Base-by-base conservation (phyloP, 2,113 vertebrate genomes). In the Todiramphus saurophagus region DNA sequence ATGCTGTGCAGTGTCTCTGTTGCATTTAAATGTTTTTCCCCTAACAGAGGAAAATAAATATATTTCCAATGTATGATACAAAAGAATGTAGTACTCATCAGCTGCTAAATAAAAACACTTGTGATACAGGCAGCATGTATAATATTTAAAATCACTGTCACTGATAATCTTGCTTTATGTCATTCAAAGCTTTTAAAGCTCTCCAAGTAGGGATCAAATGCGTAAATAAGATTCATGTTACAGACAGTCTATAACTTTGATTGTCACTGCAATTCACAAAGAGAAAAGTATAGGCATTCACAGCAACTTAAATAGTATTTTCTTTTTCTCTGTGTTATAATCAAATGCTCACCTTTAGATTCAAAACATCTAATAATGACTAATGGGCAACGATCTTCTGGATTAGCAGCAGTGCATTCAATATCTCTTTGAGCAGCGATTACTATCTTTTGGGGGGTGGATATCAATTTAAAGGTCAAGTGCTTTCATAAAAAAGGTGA, bases 381-480 rank as follows among this genome's bases (percentile, higher is more conserved):
- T 96, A 95, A 96, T 91, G 93, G 94, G 81, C 69, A 67, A 63
- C 80, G 86, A 88, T 96, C 93, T 64, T 94, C 94, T 93, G 95
- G 82, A 94, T 97, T 90, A 96, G 93, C 91, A 75, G 63, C 74
- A 58, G 84, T 16, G 7, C 93, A 96, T 97, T 98, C 97, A 97
- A 76, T 88, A 95, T 56, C 92, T 96, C 87, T 97, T 97, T 94
- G 96, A 97, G 94, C 59, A 96, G 93, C 21, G 91, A 97, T 98
- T 97, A 85, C 95, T 96, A 97, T 97, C 95, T 96, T 96, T 97
- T 31, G 27, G 63, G 27, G 63, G 37, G 63, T 72, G 80, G 63
- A 94, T 98, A 97, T 96, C 95, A 97, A 98, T 98, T 97, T 97
- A 98, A 98, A 98, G 97, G 97, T 98, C 98, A 98, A 98, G 94